Evolutionary conservation across 2,113 vertebrate genomes (phyloP).

Genomic region (Onychostruthus taczanowskii): DNA sequence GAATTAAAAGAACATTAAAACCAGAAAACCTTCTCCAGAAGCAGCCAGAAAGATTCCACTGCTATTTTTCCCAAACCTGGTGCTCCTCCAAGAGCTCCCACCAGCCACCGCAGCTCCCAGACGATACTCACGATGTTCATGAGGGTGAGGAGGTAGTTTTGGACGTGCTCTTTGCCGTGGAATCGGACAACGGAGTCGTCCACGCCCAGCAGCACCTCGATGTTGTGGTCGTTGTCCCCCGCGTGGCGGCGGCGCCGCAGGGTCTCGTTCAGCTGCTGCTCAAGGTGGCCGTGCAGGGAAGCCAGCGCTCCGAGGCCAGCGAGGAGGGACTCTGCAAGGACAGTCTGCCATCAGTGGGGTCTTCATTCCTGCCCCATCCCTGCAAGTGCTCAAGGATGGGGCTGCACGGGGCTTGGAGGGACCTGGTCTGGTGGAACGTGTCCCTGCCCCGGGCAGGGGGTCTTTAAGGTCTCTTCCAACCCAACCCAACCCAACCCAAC

Average conservation of each 20-base stretch:
- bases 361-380: not conserved
- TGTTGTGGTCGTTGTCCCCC: slow-evolving; percentile 88
- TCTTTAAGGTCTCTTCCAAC: not conserved
- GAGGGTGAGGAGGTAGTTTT: slow-evolving; percentile 97
- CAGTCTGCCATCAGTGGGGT: not conserved
- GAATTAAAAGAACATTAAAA: not conserved
- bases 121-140: slow-evolving; percentile 95
- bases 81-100: not conserved
- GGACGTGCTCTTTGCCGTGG: slow-evolving; percentile 97
- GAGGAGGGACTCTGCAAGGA: slow-evolving; percentile 73
- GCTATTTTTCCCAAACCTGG: not conserved
- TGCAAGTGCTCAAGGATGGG: too few species aligned
- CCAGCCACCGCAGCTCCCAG: not conserved
- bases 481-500: not conserved
- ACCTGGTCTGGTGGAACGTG: not conserved
- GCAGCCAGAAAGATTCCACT: not conserved
- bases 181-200: slow-evolving; percentile 97
- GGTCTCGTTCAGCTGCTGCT: slow-evolving; percentile 79
- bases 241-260: slow-evolving; percentile 78
- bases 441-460: not conserved
- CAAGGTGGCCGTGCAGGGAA: slow-evolving; percentile 44
- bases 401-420: rapidly evolving
- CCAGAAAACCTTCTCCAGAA: not conserved
- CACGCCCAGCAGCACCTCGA: slow-evolving; percentile 94
- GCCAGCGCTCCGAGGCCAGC: slow-evolving; percentile 68